These are phyloP conservation scores for Torymus tubicola DNA, from an alignment of 2,888 invertebrate genomes.

Conservation along the genomic window DNA sequence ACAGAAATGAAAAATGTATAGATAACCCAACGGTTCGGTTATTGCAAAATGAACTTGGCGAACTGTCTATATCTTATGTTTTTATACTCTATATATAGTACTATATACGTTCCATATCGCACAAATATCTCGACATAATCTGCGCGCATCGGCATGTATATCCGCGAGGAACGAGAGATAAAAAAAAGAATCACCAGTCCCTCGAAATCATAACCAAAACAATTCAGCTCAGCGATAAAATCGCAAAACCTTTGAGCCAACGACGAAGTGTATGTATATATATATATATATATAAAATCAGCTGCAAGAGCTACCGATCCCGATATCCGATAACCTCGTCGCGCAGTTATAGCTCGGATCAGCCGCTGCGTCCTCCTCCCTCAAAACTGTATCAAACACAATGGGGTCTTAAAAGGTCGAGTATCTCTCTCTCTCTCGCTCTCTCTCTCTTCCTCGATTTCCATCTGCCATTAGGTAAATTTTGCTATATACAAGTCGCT, in stretches of 20 bases:
- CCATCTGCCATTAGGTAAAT: conserved; percentile 52
- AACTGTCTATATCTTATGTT: too few relatives aligned
- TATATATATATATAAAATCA: too few relatives aligned
- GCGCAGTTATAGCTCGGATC: background rate
- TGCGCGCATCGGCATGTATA: too few relatives aligned
- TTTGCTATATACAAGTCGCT: background rate
- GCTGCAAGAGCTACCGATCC: conserved; percentile 10
- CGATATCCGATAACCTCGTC: conserved; percentile 6
- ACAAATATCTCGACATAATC: too few relatives aligned
- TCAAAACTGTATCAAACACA: conserved; percentile 44
- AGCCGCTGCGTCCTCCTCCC: background rate
- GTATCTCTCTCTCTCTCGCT: conserved; percentile 25
- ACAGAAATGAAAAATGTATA: too few relatives aligned
- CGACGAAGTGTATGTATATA: too few relatives aligned
- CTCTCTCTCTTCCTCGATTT: conserved; percentile 41
- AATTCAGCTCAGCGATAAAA: too few relatives aligned
- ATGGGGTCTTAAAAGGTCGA: conserved; percentile 35
- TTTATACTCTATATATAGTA: too few relatives aligned
- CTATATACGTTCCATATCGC: too few relatives aligned
- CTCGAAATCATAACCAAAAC: background rate
- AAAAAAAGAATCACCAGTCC: conserved; percentile 13
- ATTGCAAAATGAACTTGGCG: too few relatives aligned
- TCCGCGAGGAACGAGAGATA: background rate
- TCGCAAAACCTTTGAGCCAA: too few relatives aligned
- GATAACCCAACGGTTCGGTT: too few relatives aligned